These are phyloP conservation scores for Asobara japonica DNA, from an alignment of 1,140 invertebrate genomes.

Conservation along the genomic window DNA sequence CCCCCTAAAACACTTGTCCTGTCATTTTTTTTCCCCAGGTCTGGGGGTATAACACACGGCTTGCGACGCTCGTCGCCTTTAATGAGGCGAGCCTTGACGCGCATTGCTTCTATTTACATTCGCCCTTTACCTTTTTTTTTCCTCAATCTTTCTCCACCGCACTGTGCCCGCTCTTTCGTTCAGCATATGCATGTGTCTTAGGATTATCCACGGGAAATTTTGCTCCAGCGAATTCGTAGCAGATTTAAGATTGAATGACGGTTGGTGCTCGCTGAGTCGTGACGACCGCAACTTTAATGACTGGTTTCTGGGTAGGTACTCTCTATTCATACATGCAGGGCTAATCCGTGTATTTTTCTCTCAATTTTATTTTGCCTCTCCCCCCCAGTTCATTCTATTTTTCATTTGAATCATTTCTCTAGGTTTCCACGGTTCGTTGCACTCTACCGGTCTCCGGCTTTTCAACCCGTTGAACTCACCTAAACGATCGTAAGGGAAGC, in stretches of 20 bases:
- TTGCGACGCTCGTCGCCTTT: slow-evolving; percentile 33
- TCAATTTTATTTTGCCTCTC: background rate
- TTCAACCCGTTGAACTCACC: background rate
- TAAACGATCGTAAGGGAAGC: background rate
- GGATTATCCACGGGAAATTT: slow-evolving; percentile 15
- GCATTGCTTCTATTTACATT: slow-evolving; percentile 31
- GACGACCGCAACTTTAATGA: slow-evolving; percentile 14
- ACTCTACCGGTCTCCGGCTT: background rate
- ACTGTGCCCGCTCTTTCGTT: background rate
- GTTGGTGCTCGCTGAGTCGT: slow-evolving; percentile 6
- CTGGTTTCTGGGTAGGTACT: background rate
- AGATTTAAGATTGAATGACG: slow-evolving; percentile 14
- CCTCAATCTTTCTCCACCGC: background rate
- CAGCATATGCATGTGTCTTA: background rate
- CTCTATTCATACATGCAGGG: slow-evolving; percentile 8
- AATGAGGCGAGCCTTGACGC: slow-evolving; percentile 29
- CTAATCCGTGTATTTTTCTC: slow-evolving; percentile 16
- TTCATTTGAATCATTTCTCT: slow-evolving; percentile 11
- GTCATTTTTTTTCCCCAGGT: background rate
- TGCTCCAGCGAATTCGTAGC: slow-evolving; percentile 9
- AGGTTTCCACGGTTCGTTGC: background rate
- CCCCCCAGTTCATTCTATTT: background rate
- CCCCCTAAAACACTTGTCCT: slow-evolving; percentile 30
- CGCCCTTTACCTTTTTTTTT: slow-evolving; percentile 8
- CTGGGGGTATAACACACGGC: slow-evolving; percentile 12